Evolutionary conservation across 2,888 invertebrate genomes (phyloP), one percentile per base, ranked within the genome.

Genomic region (Torymus auratus): DNA sequence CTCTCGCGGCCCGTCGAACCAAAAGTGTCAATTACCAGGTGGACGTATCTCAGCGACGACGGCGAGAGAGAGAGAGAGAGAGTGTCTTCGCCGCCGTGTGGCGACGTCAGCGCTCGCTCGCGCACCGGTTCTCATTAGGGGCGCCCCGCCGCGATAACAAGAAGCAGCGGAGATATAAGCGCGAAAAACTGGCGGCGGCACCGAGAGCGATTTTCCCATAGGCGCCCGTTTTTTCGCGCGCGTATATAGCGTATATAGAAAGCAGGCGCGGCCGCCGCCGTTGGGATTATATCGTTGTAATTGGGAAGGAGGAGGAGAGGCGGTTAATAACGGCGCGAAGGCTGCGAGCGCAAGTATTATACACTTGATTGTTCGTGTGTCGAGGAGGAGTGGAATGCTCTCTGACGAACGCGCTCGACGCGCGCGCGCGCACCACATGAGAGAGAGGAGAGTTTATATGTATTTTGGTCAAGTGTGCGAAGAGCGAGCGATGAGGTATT

Each of bases 111-210:
- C 41, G 20, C 20, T 20, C 20, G 20, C 20, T 20, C 20, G 20
- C 20, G 72, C 82, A 80, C 80, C 80, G 82, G 82, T 80, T 82
- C 82, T 82, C 82, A 82, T 82, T 82, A 82, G 67, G 60, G 53
- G 72, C 50, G 64, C 64, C 78, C 13, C 58, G n/a, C 15, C 65
- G 13, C 53, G 72, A 77, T 73, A 76, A 80, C 67, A 74, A 78
- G 78, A 80, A 80, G 68, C 58, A 10, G 68, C 50, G n/a, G 58
- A 41, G 13, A 17, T 52, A 28, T 28, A 62, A 53, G 17, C n/a
- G 28, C 58, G 41, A 77, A 78, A 78, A 78, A 78, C 53, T 58
- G 50, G 60, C 79, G 15, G 58, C 56, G 56, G 73, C 28, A 23
- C 69, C 28, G 52, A 23, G 20, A 62, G 67, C 60, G 78, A 82